Conservation (phyloP, 2,113 vertebrate species). For the Dromaius novaehollandiae region DNA sequence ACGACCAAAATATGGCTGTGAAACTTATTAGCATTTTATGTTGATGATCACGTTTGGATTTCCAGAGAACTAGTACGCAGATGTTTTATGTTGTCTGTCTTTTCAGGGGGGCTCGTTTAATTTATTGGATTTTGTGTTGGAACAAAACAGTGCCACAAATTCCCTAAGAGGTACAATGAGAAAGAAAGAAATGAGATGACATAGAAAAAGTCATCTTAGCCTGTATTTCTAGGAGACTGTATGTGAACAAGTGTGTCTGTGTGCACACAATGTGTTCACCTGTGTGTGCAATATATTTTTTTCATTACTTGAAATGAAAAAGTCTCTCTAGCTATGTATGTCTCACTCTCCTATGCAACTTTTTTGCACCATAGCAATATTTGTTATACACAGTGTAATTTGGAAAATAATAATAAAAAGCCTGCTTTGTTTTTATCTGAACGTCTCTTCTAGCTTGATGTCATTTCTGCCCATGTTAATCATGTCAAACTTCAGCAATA, state of each 20-base stretch:
- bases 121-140: background rate
- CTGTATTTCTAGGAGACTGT: background rate
- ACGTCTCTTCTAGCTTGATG: background rate
- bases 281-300: background rate
- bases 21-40: slow-evolving; percentile 53
- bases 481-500: background rate
- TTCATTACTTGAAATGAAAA: background rate
- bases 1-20: slow-evolving; percentile 31
- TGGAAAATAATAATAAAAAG: background rate
- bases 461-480: background rate
- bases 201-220: background rate
- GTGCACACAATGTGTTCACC: background rate
- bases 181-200: background rate
- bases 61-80: slow-evolving; percentile 28
- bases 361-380: background rate
- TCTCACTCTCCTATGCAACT: background rate
- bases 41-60: slow-evolving; percentile 18
- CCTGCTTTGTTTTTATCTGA: background rate
- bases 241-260: background rate
- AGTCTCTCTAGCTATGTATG: background rate
- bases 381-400: background rate
- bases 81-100: slow-evolving; percentile 37
- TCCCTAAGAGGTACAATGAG: background rate
- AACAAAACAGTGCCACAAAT: slow-evolving; percentile 23
- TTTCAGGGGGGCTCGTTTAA: background rate